These are phyloP conservation scores for Pyrgus malvae DNA, from an alignment of 2,888 invertebrate species.

Conservation along the genomic window DNA sequence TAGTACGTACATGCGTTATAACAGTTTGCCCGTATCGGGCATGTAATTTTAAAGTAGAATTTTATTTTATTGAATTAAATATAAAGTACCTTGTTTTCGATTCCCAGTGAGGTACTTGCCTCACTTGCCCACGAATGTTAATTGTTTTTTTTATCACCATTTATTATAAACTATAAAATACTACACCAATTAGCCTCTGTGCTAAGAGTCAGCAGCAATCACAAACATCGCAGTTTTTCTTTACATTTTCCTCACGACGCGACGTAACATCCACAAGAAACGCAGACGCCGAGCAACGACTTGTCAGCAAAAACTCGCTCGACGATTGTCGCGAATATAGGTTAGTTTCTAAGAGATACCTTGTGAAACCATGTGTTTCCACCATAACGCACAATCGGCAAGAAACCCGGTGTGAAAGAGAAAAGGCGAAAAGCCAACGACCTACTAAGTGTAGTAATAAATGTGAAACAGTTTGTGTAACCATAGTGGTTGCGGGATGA, in stretches of 20 bases:
- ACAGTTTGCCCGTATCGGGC: no score
- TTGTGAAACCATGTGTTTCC: constrained; percentile 38
- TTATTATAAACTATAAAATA: neutral
- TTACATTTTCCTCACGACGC: constrained; percentile 13
- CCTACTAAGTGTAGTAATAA: neutral
- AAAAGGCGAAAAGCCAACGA: constrained; percentile 35
- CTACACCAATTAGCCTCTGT: neutral
- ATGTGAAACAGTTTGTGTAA: neutral
- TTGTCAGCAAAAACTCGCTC: constrained; percentile 24
- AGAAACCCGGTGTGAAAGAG: constrained; percentile 39
- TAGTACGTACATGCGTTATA: no score
- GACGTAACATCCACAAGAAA: neutral
- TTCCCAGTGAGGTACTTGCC: no score
- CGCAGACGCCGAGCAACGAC: constrained; percentile 20
- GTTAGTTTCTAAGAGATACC: constrained; percentile 47
- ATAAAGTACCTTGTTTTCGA: no score
- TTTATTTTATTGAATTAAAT: no score
- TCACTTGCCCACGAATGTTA: no score
- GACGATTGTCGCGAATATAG: constrained; percentile 33
- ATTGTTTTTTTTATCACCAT: no score
- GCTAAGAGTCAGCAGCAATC: neutral
- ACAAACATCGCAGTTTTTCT: neutral
- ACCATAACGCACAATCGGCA: constrained; percentile 27
- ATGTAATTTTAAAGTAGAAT: no score
- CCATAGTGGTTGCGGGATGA: no score